Evolutionary conservation across 2,797 vertebrate genomes (phyloP).

Genomic region (Gastrophryne carolinensis): DNA sequence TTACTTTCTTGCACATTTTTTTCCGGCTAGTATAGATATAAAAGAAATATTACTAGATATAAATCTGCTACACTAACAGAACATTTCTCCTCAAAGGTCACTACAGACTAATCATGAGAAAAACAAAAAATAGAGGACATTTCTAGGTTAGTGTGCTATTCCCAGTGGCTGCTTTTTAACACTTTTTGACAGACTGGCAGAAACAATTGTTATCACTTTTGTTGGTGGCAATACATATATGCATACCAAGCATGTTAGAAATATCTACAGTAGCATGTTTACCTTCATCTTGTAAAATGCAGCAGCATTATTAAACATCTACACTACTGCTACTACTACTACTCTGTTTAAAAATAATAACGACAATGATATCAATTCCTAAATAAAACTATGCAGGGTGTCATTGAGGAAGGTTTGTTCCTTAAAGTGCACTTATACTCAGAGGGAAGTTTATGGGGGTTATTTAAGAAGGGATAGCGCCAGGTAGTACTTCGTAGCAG

Average conservation of each 20-base stretch:
- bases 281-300: too few relatives aligned
- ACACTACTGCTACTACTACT: too few relatives aligned
- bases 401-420: too few relatives aligned
- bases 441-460: too few relatives aligned
- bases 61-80: constrained; percentile 47
- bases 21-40: constrained; percentile 32
- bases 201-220: constrained; percentile 60
- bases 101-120: constrained; percentile 62
- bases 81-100: constrained; percentile 51
- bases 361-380: too few relatives aligned
- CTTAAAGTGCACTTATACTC: too few relatives aligned
- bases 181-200: constrained; percentile 59
- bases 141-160: constrained; percentile 61
- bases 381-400: too few relatives aligned
- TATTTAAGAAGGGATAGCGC: too few relatives aligned
- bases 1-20: neutral
- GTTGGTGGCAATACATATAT: constrained; percentile 56
- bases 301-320: too few relatives aligned
- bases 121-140: constrained; percentile 59
- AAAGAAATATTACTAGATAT: constrained; percentile 55
- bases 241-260: constrained; percentile 52
- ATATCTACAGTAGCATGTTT: too few relatives aligned
- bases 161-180: constrained; percentile 57
- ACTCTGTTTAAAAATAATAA: too few relatives aligned
- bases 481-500: too few relatives aligned